These are phyloP conservation scores for Eremophila alpestris DNA, from an alignment of 2,797 vertebrate species.

Conservation along the genomic window DNA sequence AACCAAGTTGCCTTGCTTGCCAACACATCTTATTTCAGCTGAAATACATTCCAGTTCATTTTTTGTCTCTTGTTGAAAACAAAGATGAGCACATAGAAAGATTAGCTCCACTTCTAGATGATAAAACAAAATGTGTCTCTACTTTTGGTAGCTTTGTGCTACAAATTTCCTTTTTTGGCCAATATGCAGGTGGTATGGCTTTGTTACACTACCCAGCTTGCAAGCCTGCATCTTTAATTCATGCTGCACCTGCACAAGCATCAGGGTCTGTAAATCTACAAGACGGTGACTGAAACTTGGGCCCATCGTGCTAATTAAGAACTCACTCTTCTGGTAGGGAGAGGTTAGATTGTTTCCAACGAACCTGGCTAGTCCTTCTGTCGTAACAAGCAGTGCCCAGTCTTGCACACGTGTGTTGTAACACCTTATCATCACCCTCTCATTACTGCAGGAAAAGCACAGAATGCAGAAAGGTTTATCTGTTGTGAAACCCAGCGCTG, in stretches of 20 bases:
- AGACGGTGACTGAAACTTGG: slow-evolving; percentile 12
- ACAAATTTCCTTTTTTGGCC: not conserved
- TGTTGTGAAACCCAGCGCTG: slow-evolving; percentile 1
- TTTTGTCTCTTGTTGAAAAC: not conserved
- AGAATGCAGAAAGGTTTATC: slow-evolving; percentile 30
- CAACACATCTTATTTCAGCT: not conserved
- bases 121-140: not conserved
- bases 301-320: not conserved
- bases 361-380: not conserved
- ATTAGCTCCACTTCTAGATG: not conserved
- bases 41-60: not conserved
- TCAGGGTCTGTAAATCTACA: not conserved
- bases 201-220: not conserved
- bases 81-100: not conserved
- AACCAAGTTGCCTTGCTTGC: not conserved
- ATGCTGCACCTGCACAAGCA: not conserved
- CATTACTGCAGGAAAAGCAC: slow-evolving; percentile 31
- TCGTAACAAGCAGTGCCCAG: slow-evolving; percentile 17
- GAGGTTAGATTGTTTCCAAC: not conserved
- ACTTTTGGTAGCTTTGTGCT: not conserved
- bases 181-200: not conserved
- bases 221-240: not conserved
- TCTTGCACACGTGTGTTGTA: slow-evolving; percentile 21
- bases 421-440: slow-evolving; percentile 65
- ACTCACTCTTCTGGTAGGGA: not conserved